Evolutionary conservation across 2,888 invertebrate species (phyloP).

Genomic region (Drosophila aldrichi): DNA sequence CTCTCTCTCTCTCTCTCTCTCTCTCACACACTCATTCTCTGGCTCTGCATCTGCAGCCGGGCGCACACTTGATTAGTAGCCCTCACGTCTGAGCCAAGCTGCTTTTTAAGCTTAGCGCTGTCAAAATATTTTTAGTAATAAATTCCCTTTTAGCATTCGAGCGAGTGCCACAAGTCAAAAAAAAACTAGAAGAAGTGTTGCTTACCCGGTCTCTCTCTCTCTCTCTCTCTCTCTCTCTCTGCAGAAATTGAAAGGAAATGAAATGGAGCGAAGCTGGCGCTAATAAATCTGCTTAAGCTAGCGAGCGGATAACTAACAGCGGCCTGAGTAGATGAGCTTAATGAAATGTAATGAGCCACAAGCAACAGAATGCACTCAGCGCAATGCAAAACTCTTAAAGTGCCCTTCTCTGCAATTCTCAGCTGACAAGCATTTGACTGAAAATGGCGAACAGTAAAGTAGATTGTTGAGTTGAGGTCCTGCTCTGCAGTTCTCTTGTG

Average conservation of each 20-base stretch:
- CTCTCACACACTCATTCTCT: not conserved
- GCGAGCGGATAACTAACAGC: constrained; percentile 15
- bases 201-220: constrained; percentile 1
- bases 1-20: not conserved
- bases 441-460: no score
- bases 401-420: constrained; percentile 4
- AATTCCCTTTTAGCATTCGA: constrained; percentile 67
- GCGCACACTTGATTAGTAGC: constrained; percentile 71
- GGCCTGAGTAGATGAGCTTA: constrained; percentile 8
- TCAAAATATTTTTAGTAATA: constrained; percentile 83
- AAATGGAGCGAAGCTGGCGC: constrained; percentile 38
- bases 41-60: not conserved
- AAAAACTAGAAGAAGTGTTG: constrained; percentile 8
- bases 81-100: constrained; percentile 50
- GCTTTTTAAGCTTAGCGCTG: constrained; percentile 80
- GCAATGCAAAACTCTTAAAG: not conserved
- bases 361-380: not conserved
- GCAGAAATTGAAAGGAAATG: constrained; percentile 58
- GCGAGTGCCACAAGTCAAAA: constrained; percentile 26
- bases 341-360: constrained; percentile 7
- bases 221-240: not conserved
- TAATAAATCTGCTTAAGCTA: constrained; percentile 52
- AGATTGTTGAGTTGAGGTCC: no score
- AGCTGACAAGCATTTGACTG: not conserved
- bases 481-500: no score